Evolutionary conservation across 2,113 vertebrate genomes (phyloP).

Genomic region (Fregetta grallaria): DNA sequence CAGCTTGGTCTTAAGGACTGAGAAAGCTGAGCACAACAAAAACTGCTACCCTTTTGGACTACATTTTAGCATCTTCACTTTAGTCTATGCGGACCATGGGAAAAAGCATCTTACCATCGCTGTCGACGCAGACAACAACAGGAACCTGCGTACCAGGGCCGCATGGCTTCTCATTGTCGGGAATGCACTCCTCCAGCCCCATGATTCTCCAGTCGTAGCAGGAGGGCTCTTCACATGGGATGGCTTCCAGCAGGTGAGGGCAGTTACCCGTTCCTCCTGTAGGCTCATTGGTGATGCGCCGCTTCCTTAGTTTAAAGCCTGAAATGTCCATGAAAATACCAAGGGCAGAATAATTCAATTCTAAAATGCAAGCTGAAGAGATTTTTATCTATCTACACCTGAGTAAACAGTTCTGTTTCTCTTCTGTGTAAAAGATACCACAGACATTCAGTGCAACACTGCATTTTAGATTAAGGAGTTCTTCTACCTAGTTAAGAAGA

Average conservation of each 20-base stretch:
- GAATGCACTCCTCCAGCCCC: slow-evolving; percentile 83
- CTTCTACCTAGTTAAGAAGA: no score
- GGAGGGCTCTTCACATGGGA: slow-evolving; percentile 91
- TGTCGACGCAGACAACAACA: slow-evolving; percentile 83
- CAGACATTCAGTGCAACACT: background rate
- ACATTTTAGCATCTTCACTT: background rate
- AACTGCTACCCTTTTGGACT: background rate
- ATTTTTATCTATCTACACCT: background rate
- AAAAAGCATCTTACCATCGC: slow-evolving; percentile 80
- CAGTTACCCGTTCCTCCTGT: slow-evolving; percentile 86
- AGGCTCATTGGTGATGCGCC: slow-evolving; percentile 85
- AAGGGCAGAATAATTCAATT: background rate
- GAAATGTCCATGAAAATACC: background rate
- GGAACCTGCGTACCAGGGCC: slow-evolving; percentile 84
- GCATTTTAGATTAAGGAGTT: background rate
- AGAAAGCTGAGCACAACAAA: background rate
- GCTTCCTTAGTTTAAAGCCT: slow-evolving; percentile 94
- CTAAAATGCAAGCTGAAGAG: background rate
- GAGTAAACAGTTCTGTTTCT: background rate
- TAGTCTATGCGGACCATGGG: background rate
- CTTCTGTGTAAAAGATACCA: background rate
- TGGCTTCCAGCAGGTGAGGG: slow-evolving; percentile 91
- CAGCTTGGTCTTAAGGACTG: background rate
- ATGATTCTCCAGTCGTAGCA: slow-evolving; percentile 87
- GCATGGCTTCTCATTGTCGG: slow-evolving; percentile 81